phyloP scores from a whole-genome alignment of 2,888 invertebrate species.

The Protonemura montana region DNA sequence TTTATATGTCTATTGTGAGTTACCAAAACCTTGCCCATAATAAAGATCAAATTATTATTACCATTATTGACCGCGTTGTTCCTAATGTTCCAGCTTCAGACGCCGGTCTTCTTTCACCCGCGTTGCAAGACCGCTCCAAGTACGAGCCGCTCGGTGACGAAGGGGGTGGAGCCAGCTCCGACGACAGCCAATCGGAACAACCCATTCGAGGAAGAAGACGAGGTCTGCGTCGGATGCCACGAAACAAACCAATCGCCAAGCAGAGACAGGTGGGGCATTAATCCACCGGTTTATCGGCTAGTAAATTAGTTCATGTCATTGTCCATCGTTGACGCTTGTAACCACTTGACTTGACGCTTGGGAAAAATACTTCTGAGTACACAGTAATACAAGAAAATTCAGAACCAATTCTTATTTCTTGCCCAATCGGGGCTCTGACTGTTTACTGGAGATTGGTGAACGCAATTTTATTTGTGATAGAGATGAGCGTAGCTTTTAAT shows the following conservation, averaged over 20 bases:
- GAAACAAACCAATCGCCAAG: conserved; percentile 46
- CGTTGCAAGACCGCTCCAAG: conserved; percentile 72
- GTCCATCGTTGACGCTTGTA: neutral
- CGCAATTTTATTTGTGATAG: too few species aligned
- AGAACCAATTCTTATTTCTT: too few species aligned
- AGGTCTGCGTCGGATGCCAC: conserved; percentile 52
- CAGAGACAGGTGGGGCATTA: conserved; percentile 44
- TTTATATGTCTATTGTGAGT: too few species aligned
- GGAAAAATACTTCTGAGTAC: too few species aligned
- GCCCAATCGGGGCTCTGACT: too few species aligned
- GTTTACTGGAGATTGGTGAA: too few species aligned
- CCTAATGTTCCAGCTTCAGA: conserved; percentile 69
- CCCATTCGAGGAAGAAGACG: conserved; percentile 53
- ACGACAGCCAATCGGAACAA: conserved; percentile 55
- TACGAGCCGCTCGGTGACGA: conserved; percentile 77
- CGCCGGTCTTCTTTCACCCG: neutral
- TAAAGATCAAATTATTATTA: too few species aligned
- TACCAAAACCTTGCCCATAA: too few species aligned
- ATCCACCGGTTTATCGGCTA: neutral
- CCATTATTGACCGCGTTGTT: neutral
- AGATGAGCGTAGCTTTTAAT: too few species aligned
- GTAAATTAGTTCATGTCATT: neutral
- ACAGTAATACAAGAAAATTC: too few species aligned
- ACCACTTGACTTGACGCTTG: neutral
- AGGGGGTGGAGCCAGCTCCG: conserved; percentile 65